A percentile compares a stretch with the other conserved stretches of the same genome.
phyloP scores from a whole-genome alignment of 2,113 vertebrate species.

The Lichenostomus cassidix region DNA sequence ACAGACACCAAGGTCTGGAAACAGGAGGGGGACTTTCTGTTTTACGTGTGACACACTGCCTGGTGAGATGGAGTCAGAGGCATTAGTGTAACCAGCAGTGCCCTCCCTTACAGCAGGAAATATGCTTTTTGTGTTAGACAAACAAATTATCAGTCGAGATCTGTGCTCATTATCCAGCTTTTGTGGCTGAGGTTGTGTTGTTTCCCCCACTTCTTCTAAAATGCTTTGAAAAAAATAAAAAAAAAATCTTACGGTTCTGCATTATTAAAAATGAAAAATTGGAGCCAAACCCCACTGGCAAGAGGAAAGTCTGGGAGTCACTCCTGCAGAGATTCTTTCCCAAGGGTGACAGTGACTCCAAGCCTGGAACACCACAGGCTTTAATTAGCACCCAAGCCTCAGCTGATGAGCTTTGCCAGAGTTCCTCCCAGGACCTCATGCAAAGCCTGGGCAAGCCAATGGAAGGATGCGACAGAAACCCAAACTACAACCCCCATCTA shows the following conservation, averaged over 20 bases:
- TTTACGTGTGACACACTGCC: background rate
- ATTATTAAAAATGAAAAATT: conserved; percentile 47
- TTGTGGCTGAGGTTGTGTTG: background rate
- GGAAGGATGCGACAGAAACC: background rate
- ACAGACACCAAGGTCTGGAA: background rate
- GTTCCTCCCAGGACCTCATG: background rate
- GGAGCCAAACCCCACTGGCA: background rate
- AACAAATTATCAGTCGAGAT: conserved; percentile 9
- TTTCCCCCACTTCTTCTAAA: background rate
- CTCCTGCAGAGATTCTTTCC: background rate
- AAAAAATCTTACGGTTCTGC: background rate
- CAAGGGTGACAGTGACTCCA: background rate
- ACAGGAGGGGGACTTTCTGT: background rate
- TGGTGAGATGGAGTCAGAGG: background rate
- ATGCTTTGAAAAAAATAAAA: background rate
- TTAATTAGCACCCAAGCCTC: background rate
- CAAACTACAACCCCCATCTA: background rate
- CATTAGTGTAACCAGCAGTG: background rate
- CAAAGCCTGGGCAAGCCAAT: background rate
- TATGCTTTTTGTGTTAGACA: background rate
- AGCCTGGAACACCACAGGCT: background rate
- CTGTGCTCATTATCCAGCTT: background rate
- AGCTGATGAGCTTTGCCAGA: background rate
- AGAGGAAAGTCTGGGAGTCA: background rate
- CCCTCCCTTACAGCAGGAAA: background rate